Base-by-base conservation (phyloP, 1,140 invertebrate genomes). In the Ips typographus region DNA sequence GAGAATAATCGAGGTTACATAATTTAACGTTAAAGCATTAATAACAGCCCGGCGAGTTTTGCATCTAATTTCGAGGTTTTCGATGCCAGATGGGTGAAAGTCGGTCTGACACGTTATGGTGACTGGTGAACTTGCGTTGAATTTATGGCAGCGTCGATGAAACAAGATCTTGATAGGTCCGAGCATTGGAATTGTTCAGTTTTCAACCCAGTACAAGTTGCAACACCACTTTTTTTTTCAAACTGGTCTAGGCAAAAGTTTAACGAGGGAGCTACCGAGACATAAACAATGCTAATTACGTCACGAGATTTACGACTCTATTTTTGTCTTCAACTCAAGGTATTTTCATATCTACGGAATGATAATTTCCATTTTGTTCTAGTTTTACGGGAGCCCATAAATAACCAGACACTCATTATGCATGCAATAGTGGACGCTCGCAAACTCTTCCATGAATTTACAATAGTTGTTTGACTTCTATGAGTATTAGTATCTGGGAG, bases 321-420 rank as follows among this genome's bases (percentile, higher is more conserved):
- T 49, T 49, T 49, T 22, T 49, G 44, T 6, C 44, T 22, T 49
- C 7, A 22, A 49, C 22, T 49, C 44, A 1, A 22, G 6, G 2
- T 49, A 49, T 49, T 49, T 49, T 49, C 44, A 49, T 49, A 49
- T 49, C 44, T 49, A 3, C 44, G 44, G 44, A 49, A 49, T 49
- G 22, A 49, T 49, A 8, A 49, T 49, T 49, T 6, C 44, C 7
- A 49, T 49, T 2, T 49, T 49, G 44, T 22, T 49, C 44, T 49
- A 8, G 44, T 49, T 49, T 49, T 49, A 8, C 6, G 2, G 22
- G 2, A 8, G 44, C 6, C 44, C 1, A 49, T 49, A 49, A 49
- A 49, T 49, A 49, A 49, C 7, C 7, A 8, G 7, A 22, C 44
- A 8, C 44, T 2, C 22, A 22, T 49, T 6, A 6, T 3, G 44